These are phyloP conservation scores for Grallaria varia DNA, from an alignment of 2,113 vertebrate species.

Conservation along the genomic window DNA sequence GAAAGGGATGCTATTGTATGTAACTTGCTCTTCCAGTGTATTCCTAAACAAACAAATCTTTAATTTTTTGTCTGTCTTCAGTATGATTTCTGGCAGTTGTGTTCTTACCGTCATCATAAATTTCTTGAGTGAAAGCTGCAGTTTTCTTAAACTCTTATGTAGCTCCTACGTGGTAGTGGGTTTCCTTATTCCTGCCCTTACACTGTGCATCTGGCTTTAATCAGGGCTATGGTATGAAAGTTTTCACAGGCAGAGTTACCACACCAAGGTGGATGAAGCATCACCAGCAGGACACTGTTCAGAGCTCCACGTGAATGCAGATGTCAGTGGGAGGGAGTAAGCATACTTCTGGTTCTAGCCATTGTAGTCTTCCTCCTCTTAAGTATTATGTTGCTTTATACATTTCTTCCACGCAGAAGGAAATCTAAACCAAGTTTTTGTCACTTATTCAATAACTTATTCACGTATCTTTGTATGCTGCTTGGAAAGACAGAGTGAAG, in stretches of 20 bases:
- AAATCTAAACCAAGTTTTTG: neutral
- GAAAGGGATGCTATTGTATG: neutral
- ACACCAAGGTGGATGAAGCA: neutral
- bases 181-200: neutral
- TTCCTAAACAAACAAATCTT: neutral
- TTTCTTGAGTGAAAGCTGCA: neutral
- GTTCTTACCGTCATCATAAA: neutral
- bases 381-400: neutral
- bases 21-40: neutral
- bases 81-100: neutral
- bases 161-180: neutral
- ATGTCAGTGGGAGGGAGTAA: neutral
- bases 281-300: neutral
- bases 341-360: neutral
- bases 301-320: neutral
- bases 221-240: fast-evolving
- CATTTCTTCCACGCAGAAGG: neutral
- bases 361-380: neutral
- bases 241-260: neutral
- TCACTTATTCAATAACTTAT: fast-evolving
- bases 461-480: neutral
- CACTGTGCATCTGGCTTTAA: neutral
- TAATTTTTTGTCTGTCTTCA: neutral
- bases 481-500: neutral
- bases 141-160: neutral